phyloP scores from a whole-genome alignment of 2,113 vertebrate species.

The Chaetorhynchus papuensis region DNA sequence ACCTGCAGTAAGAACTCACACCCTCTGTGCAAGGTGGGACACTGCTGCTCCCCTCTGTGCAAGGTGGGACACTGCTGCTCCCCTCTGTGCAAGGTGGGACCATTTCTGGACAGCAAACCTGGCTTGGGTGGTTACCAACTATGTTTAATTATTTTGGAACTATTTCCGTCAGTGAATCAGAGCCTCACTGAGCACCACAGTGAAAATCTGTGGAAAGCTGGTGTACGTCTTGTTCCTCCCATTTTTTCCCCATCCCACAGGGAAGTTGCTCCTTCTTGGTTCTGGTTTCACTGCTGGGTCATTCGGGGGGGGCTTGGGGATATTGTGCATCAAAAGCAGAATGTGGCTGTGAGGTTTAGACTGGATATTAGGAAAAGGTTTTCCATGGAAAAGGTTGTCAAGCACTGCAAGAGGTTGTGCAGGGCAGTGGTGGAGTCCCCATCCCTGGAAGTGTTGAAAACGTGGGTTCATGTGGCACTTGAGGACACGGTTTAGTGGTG shows the following conservation, averaged over 20 bases:
- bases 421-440: not conserved
- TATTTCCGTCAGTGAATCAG: not conserved
- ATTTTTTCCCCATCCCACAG: not conserved
- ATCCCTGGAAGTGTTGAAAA: not conserved
- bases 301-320: not conserved
- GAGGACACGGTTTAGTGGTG: not conserved
- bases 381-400: too few species aligned
- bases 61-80: too few species aligned
- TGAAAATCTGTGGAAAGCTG: not conserved
- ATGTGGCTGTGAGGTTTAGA: not conserved
- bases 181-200: not conserved
- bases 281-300: not conserved
- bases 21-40: too few species aligned
- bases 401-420: not conserved
- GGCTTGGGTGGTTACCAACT: accelerated
- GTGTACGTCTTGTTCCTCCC: not conserved
- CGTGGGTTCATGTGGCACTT: not conserved
- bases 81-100: not conserved
- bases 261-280: not conserved
- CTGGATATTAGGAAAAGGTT: not conserved
- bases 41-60: too few species aligned
- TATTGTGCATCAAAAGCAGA: not conserved
- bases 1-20: not conserved
- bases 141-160: not conserved
- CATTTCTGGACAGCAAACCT: not conserved